A percentile compares a stretch with the other conserved stretches of the same genome.
Conservation (phyloP, 2,113 vertebrate species). For the Alethe diademata region DNA sequence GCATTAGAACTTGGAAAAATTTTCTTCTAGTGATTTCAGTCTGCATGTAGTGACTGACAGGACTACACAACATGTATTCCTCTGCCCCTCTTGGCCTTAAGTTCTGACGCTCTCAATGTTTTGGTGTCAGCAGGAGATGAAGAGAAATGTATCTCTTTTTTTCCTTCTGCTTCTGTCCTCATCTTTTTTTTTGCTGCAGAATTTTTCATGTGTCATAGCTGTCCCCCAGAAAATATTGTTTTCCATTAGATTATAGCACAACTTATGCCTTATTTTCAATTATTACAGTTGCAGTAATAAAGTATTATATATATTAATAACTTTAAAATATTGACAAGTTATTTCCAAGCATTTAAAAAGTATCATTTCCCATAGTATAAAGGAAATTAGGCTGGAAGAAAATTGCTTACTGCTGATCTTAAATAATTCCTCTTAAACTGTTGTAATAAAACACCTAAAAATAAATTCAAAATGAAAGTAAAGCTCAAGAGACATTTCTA, state of each 20-base stretch:
- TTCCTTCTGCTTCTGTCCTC: background rate
- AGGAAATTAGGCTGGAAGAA: background rate
- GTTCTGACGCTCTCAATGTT: background rate
- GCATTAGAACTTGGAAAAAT: background rate
- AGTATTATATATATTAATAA: background rate
- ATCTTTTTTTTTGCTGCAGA: background rate
- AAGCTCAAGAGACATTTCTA: background rate
- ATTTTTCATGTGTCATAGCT: background rate
- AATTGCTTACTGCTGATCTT: background rate
- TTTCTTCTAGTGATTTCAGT: background rate
- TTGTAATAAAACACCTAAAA: background rate
- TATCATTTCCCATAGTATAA: background rate
- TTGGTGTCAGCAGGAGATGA: background rate
- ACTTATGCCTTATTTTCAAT: background rate
- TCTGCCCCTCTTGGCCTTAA: background rate
- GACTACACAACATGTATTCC: accelerated
- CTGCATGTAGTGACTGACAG: background rate
- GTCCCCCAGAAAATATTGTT: background rate
- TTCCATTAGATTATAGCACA: background rate
- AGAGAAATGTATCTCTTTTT: background rate
- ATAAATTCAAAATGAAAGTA: background rate
- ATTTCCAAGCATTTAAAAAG: background rate
- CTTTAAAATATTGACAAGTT: background rate
- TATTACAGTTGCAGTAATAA: background rate
- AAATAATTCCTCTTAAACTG: background rate